Conservation (phyloP, 2,888 invertebrate species). For the Parapristionchus giblindavisi region DNA sequence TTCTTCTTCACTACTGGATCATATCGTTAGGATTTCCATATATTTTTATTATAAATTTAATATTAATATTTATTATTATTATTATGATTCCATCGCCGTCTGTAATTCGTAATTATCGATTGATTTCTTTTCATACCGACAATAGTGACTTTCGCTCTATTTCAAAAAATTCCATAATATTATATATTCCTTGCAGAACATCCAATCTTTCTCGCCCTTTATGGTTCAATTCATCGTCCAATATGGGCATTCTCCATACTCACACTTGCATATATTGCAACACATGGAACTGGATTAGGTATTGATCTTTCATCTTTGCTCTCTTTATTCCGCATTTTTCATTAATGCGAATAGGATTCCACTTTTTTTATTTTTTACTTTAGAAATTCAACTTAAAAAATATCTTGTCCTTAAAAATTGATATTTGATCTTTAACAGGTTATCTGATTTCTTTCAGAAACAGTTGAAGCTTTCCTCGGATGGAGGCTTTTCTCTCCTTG, state of each 20-base stretch:
- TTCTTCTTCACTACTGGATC: slow-evolving; percentile 6
- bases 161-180: not conserved
- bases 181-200: slow-evolving; percentile 8
- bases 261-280: slow-evolving; percentile 52
- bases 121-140: not conserved
- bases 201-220: slow-evolving; percentile 49
- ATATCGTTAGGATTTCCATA: not conserved
- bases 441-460: slow-evolving; percentile 13
- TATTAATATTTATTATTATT: not conserved
- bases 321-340: not conserved
- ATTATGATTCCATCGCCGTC: not conserved
- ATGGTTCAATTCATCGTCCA: slow-evolving; percentile 60
- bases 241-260: slow-evolving; percentile 60
- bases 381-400: too few relatives aligned
- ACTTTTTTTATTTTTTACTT: too few relatives aligned
- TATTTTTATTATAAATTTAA: not conserved
- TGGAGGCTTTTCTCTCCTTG: slow-evolving; percentile 66
- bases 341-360: not conserved
- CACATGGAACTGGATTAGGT: slow-evolving; percentile 51
- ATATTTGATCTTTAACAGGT: not conserved
- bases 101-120: not conserved
- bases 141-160: not conserved
- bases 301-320: not conserved
- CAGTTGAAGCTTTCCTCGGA: slow-evolving; percentile 51
- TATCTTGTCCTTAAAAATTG: too few relatives aligned